These are phyloP conservation scores for Drosophila suzukii DNA, from an alignment of 1,140 invertebrate species.

Conservation along the genomic window DNA sequence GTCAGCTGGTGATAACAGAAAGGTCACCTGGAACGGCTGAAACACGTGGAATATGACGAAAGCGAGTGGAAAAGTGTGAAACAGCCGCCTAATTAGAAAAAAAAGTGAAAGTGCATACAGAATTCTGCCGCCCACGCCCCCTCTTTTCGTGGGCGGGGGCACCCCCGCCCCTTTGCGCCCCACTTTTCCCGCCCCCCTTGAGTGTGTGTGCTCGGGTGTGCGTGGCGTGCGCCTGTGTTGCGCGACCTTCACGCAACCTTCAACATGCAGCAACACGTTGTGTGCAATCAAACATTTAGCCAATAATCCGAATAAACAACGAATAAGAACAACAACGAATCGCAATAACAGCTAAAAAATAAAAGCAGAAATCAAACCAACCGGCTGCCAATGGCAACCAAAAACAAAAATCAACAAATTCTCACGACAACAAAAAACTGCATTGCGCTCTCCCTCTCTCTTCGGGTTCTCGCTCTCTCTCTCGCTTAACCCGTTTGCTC, in stretches of 20 bases:
- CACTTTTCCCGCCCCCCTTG: neutral
- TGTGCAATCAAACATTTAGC: constrained; percentile 74
- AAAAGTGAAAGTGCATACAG: constrained; percentile 65
- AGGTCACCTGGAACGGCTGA: neutral
- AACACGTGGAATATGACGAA: neutral
- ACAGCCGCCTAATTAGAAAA: constrained; percentile 27
- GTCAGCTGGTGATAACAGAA: constrained; percentile 2
- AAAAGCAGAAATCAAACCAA: constrained; percentile 10
- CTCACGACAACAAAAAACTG: constrained; percentile 53
- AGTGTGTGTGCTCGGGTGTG: constrained; percentile 24
- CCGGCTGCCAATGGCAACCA: constrained; percentile 69
- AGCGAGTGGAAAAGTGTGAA: neutral
- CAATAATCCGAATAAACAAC: constrained; percentile 9
- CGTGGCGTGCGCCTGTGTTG: constrained; percentile 28
- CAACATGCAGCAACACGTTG: constrained; percentile 70
- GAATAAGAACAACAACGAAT: constrained; percentile 9
- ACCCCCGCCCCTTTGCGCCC: neutral
- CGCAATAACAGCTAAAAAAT: constrained; percentile 1
- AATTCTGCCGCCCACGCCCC: constrained; percentile 24
- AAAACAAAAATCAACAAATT: constrained; percentile 75
- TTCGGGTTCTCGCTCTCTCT: neutral
- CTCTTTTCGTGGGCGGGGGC: neutral
- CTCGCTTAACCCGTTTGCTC: constrained; percentile 34
- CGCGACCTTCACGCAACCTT: constrained; percentile 83
- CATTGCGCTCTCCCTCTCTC: constrained; percentile 25